Evolutionary conservation across 2,888 invertebrate species (phyloP).

Genomic region (Linnaemya vulpina): DNA sequence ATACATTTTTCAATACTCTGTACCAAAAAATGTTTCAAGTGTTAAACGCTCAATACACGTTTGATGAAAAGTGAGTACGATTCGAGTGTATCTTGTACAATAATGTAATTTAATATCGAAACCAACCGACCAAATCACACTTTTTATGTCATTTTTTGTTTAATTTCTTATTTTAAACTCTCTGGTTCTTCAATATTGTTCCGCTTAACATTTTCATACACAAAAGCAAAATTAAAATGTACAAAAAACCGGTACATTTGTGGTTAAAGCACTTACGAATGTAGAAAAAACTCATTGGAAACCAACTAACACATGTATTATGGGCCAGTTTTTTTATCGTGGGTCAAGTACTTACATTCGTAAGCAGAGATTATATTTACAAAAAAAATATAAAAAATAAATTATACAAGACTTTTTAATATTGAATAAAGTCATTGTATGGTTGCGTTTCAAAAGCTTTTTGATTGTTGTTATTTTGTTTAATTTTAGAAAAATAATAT

Average conservation of each 20-base stretch:
- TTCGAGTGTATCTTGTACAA: neutral
- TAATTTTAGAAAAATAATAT: conserved; percentile 57
- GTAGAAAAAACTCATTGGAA: conserved; percentile 31
- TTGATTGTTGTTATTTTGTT: conserved; percentile 34
- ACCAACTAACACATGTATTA: conserved; percentile 30
- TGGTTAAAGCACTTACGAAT: conserved; percentile 71
- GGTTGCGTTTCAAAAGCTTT: conserved; percentile 11
- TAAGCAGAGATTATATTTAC: conserved; percentile 62
- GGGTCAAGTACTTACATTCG: conserved; percentile 59
- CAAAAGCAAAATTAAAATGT: conserved; percentile 35
- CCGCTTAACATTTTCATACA: conserved; percentile 30
- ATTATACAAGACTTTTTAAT: conserved; percentile 15
- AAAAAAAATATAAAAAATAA: too few relatives aligned
- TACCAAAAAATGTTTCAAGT: conserved; percentile 98
- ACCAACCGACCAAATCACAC: conserved; percentile 63
- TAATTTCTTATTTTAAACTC: conserved; percentile 33
- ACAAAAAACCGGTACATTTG: conserved; percentile 66
- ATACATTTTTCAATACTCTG: conserved; percentile 95
- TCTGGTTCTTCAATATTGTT: conserved; percentile 5
- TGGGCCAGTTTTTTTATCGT: conserved; percentile 46
- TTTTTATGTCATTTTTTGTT: conserved; percentile 47
- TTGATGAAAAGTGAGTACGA: conserved; percentile 90
- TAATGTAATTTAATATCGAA: conserved; percentile 63
- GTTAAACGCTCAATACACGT: conserved; percentile 95
- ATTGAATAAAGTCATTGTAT: conserved; percentile 10